Percentiles rank a stretch among this genome's conserved stretches.
Evolutionary conservation across 2,888 invertebrate species (phyloP).

Genomic region (Lasioglossum figueresi): DNA sequence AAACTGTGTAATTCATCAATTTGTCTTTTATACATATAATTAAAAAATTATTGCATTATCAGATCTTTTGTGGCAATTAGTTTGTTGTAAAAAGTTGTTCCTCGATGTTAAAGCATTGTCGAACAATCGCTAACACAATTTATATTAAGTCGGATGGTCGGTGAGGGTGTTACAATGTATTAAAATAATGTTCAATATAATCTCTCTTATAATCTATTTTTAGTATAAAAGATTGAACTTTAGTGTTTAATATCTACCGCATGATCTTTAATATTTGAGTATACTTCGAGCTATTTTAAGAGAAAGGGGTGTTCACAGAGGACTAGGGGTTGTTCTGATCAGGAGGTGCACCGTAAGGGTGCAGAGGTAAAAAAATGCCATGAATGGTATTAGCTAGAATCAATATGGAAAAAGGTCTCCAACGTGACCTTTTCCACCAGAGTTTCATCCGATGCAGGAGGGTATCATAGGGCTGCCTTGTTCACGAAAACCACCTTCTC

Average conservation of each 20-base stretch:
- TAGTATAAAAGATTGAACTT: not conserved
- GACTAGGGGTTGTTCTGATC: slow-evolving; percentile 45
- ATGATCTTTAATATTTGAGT: slow-evolving; percentile 30
- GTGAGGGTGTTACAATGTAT: not conserved
- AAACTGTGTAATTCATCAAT: not conserved
- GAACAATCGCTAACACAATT: not conserved
- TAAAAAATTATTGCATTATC: not conserved
- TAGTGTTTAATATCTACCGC: not conserved
- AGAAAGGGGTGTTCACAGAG: slow-evolving; percentile 49
- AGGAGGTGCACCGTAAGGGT: slow-evolving; percentile 51
- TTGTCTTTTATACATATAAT: not conserved
- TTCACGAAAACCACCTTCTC: slow-evolving; percentile 8
- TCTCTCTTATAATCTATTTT: not conserved
- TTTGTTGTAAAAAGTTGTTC: not conserved
- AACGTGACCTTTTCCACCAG: slow-evolving; percentile 77
- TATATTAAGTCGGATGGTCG: not conserved
- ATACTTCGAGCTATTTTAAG: slow-evolving; percentile 63
- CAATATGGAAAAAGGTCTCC: slow-evolving; percentile 72
- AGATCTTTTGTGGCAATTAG: not conserved
- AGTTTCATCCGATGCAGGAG: slow-evolving; percentile 66
- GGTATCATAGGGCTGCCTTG: slow-evolving; percentile 35
- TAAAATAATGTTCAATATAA: not conserved
- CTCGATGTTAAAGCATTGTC: not conserved
- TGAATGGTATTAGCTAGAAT: slow-evolving; percentile 40
- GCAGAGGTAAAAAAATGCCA: slow-evolving; percentile 19